Conservation (phyloP, 2,888 invertebrate genomes). For the Elegia similella region DNA sequence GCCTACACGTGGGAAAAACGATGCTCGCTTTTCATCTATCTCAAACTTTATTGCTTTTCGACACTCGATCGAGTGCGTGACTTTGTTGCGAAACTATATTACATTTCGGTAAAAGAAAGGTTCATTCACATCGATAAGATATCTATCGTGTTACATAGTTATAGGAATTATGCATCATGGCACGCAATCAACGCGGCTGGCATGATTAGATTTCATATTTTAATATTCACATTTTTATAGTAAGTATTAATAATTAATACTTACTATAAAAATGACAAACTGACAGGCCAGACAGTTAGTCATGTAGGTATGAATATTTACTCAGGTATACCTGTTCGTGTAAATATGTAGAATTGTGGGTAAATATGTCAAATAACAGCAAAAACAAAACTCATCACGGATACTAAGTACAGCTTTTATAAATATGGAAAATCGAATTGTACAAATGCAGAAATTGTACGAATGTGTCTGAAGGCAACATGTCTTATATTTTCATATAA, state of each 20-base stretch:
- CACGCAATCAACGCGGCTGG: constrained; percentile 19
- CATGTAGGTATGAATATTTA: not conserved
- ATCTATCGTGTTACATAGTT: constrained; percentile 24
- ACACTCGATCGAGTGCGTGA: constrained; percentile 30
- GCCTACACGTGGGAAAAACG: constrained; percentile 22
- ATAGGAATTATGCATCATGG: constrained; percentile 24
- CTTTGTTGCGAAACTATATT: constrained; percentile 36
- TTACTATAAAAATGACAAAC: not conserved
- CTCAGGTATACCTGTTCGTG: not conserved
- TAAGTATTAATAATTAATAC: not conserved
- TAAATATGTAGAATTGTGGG: not conserved
- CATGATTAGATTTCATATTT: constrained; percentile 1
- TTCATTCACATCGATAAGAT: constrained; percentile 38
- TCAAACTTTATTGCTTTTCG: constrained; percentile 10
- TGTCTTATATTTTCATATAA: too few relatives aligned
- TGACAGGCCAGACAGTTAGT: not conserved
- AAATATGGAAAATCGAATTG: too few relatives aligned
- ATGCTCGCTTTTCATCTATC: constrained; percentile 6
- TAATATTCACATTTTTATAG: too few relatives aligned
- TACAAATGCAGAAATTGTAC: too few relatives aligned
- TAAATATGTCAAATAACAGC: constrained; percentile 1
- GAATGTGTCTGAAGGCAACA: too few relatives aligned
- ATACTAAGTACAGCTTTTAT: too few relatives aligned
- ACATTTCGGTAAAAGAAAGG: constrained; percentile 34
- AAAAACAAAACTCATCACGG: too few relatives aligned